These are phyloP conservation scores for Chelon labrosus DNA, from an alignment of 2,797 vertebrate species.

Conservation along the genomic window DNA sequence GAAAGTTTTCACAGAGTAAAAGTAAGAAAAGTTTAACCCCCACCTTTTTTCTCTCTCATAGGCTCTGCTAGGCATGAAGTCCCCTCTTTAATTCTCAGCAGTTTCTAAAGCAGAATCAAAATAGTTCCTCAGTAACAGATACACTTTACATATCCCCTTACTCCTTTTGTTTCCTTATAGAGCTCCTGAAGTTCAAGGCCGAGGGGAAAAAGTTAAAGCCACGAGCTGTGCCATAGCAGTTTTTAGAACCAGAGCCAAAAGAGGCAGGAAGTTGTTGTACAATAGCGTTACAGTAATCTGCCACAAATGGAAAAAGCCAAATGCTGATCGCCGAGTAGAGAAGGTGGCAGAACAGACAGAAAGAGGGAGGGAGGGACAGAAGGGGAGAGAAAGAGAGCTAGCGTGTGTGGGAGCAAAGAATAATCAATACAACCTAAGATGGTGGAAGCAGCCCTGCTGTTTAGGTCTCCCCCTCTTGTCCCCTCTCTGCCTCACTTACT, in stretches of 20 bases:
- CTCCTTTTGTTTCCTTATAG: constrained; percentile 65
- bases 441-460: constrained; percentile 70
- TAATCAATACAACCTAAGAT: constrained; percentile 82
- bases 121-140: constrained; percentile 72
- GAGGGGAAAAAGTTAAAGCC: constrained; percentile 70
- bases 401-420: constrained; percentile 64
- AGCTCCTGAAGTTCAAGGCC: constrained; percentile 73
- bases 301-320: constrained; percentile 88
- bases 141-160: constrained; percentile 71
- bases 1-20: constrained; percentile 63
- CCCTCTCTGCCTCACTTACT: constrained; percentile 15
- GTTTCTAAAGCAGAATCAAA: constrained; percentile 65
- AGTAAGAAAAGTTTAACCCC: constrained; percentile 74
- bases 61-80: constrained; percentile 70
- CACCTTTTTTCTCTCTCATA: constrained; percentile 76
- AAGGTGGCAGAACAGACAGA: constrained; percentile 76
- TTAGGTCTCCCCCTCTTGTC: constrained; percentile 23
- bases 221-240: constrained; percentile 75
- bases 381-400: constrained; percentile 55
- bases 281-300: constrained; percentile 90
- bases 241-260: constrained; percentile 81
- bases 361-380: constrained; percentile 63
- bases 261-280: constrained; percentile 86
- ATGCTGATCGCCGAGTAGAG: constrained; percentile 79
- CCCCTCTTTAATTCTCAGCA: constrained; percentile 65